These are phyloP conservation scores for Eulithis testata DNA, from an alignment of 2,888 invertebrate genomes.

Conservation along the genomic window DNA sequence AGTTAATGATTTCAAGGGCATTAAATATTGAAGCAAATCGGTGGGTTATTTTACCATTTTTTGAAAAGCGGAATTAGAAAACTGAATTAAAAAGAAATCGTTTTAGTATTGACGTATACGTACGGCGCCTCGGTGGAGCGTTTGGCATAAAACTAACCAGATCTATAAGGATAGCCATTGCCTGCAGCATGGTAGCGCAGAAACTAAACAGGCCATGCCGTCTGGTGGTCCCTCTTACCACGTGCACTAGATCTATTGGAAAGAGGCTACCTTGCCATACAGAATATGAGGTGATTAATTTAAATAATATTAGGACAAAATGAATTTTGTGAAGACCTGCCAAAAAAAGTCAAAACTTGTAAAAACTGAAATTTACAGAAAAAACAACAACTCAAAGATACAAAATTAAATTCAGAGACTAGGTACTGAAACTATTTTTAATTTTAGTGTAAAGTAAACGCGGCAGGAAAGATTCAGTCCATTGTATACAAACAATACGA, in stretches of 20 bases:
- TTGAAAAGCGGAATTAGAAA: neutral
- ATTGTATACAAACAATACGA: slow-evolving; percentile 71
- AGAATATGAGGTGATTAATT: slow-evolving; percentile 75
- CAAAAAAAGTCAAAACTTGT: no score
- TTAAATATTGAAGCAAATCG: slow-evolving; percentile 85
- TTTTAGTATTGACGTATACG: slow-evolving; percentile 86
- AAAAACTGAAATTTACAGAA: no score
- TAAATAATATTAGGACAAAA: no score
- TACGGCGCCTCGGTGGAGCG: slow-evolving; percentile 64
- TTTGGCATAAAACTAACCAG: slow-evolving; percentile 91
- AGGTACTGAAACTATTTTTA: no score
- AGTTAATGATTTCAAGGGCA: slow-evolving; percentile 78
- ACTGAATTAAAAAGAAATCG: neutral
- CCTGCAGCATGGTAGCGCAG: slow-evolving; percentile 80
- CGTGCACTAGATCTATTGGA: slow-evolving; percentile 85
- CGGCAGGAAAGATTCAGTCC: slow-evolving; percentile 74
- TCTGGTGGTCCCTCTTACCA: slow-evolving; percentile 85
- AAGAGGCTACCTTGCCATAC: slow-evolving; percentile 79
- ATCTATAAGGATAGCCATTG: slow-evolving; percentile 73
- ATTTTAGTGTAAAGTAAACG: slow-evolving; percentile 49
- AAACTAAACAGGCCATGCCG: slow-evolving; percentile 86
- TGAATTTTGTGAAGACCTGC: no score
- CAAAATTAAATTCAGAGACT: no score
- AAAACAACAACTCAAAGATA: no score
- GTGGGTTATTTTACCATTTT: slow-evolving; percentile 62